Percentiles rank a stretch among this genome's conserved stretches.
These are phyloP conservation scores for Mobula hypostoma DNA, from an alignment of 2,113 vertebrate genomes.

Conservation along the genomic window DNA sequence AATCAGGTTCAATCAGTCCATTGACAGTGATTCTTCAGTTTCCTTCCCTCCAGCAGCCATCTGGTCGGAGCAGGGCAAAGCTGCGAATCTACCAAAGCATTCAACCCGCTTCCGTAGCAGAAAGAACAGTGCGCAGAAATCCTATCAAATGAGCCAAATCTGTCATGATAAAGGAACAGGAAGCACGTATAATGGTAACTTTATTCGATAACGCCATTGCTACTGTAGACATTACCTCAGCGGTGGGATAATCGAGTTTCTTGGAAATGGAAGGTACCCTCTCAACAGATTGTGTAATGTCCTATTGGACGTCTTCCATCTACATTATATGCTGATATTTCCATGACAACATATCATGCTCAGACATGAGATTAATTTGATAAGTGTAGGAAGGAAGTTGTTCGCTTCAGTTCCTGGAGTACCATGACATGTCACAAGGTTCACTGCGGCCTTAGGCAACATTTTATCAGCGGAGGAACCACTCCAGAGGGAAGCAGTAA, in stretches of 20 bases:
- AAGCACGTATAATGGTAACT: neutral
- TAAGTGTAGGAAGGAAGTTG: neutral
- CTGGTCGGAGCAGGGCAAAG: no score
- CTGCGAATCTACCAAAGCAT: no score
- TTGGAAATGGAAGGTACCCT: neutral
- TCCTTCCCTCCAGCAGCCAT: no score
- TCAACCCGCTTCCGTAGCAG: no score
- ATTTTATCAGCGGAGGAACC: neutral
- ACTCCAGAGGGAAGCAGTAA: neutral
- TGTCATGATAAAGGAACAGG: neutral
- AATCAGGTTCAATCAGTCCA: no score
- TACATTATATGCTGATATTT: neutral
- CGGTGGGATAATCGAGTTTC: neutral
- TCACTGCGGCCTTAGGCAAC: neutral
- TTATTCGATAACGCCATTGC: neutral
- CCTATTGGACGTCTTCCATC: neutral
- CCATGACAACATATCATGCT: neutral
- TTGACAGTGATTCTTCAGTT: neutral
- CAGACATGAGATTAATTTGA: neutral
- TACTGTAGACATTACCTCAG: neutral
- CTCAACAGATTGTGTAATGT: neutral
- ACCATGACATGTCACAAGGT: no score
- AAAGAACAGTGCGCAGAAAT: neutral
- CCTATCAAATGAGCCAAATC: neutral
- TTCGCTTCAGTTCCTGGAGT: neutral